Conservation (phyloP, 2,888 invertebrate species). For the Ceriagrion tenellum region DNA sequence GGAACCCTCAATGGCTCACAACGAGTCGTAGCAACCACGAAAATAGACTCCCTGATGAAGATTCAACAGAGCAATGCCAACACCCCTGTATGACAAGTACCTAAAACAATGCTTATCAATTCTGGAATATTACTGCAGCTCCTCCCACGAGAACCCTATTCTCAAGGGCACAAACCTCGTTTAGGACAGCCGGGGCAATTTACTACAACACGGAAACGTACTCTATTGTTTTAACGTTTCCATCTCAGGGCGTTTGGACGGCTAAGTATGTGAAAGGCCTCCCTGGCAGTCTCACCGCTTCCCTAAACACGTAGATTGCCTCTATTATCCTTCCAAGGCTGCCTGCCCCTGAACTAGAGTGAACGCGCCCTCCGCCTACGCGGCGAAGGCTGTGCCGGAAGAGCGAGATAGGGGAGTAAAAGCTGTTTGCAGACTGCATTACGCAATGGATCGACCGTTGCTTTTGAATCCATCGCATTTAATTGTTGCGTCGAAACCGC, state of each 20-base stretch:
- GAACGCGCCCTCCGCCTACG: not conserved
- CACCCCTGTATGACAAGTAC: not conserved
- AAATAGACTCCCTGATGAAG: not conserved
- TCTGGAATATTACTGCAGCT: not conserved
- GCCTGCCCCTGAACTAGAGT: not conserved
- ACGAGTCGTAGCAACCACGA: not conserved
- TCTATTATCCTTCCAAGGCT: conserved; percentile 5
- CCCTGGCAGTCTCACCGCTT: not conserved
- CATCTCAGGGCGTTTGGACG: not conserved
- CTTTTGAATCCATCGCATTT: conserved; percentile 23
- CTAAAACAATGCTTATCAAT: not conserved
- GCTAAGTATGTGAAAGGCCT: not conserved
- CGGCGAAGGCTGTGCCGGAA: not conserved
- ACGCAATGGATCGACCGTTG: not conserved
- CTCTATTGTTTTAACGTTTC: not conserved
- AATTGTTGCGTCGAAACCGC: conserved; percentile 27
- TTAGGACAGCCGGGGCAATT: not conserved
- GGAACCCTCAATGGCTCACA: not conserved
- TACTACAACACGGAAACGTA: not conserved
- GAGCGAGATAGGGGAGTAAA: not conserved
- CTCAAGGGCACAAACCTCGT: not conserved
- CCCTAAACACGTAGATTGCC: conserved; percentile 28
- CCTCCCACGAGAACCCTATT: not conserved
- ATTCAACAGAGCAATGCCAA: not conserved
- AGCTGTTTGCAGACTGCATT: not conserved